Evolutionary conservation across 2,888 invertebrate genomes (phyloP), one percentile per base, ranked within the genome.

Genomic region (Sceliomorpha sp.): DNA sequence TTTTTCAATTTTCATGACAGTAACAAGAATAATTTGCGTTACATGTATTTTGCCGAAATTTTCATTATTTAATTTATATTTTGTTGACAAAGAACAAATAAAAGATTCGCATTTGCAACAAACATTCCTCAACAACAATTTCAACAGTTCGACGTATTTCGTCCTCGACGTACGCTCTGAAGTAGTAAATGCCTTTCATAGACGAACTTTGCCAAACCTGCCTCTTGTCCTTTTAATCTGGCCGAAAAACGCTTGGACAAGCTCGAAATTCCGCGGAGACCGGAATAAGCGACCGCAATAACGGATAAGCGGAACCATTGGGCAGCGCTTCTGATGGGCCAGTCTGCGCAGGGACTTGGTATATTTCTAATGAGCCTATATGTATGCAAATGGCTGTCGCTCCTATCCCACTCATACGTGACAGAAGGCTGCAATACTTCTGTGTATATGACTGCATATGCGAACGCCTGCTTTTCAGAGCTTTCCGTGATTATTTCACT

Each of bases 321-420:
- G 79, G 79, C 79, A 78, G 83, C 77, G 74, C 73, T 77, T 70
- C 76, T 81, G 84, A 84, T 81, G 81, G 83, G 80, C 75, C 72
- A 75, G 80, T 81, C 79, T 78, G 77, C 79, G 72, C 74, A 80
- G 79, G 80, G 80, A 80, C 81, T 47, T 66, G 58, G 66, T 66
- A 53, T 66, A 66, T 53, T 59, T 42, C 53, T 67, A 88, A 87
- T 88, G 87, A 87, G 82, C 87, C 87, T 86, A 88, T 88, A 88
- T 88, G 85, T 88, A 88, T 88, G 88, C 88, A 88, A 88, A 88
- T 87, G 85, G 87, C 80, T 82, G 86, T 85, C 81, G 76, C 80
- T 84, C 80, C 85, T 82, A 84, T 83, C 81, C 83, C 81, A 79
- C 81, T 82, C 74, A 77, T 82, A 83, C 82, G 85, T 82, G 83